Evolutionary conservation across 2,797 vertebrate genomes (phyloP), one percentile per base, ranked within the genome.

Genomic region (Anabacerthia variegaticeps): DNA sequence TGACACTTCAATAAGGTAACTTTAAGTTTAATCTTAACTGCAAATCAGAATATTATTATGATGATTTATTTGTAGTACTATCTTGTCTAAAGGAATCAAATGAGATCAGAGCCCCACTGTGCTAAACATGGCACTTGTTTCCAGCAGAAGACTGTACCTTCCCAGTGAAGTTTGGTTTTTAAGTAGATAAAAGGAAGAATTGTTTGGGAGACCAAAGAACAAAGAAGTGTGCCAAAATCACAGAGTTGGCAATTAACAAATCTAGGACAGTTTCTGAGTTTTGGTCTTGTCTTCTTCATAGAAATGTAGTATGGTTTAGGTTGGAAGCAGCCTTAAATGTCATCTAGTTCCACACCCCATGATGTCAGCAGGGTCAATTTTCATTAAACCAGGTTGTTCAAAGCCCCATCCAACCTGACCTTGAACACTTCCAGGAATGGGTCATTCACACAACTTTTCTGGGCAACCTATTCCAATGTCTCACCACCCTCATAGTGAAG

Each of bases 11-110:
- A 89, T 94, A 95, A 97, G 85, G 87, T 89, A 93, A 90, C 65
- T 96, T 94, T 83, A 92, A 68, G 88, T 97, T 97, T 94, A 86
- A 92, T 92, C 86, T 87, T 94, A 92, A 92, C 86, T 93, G 92
- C 87, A 93, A 83, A 78, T 80, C 92, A 74, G 76, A 82, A 62
- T 63, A 56, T 92, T 94, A 85, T 92, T 88, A 79, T n/a, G 0
- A 36, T 95, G 92, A 96, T 97, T 96, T 96, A 94, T 97, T 88
- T 93, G 68, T 85, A 72, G 56, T 74, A 39, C 66, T 69, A 0
- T 32, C 55, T 85, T 86, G 66, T 52, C 44, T 76, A 76, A 93
- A 69, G 14, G 48, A 81, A 56, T 76, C 69, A 52, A 49, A 85
- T 72, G 62, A 90, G 66, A 56, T 81, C 74, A 76, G 46, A 80